A percentile compares a stretch with the other conserved stretches of the same genome.
These are phyloP conservation scores for Linurgus olivaceus DNA, from an alignment of 2,797 vertebrate species.

Conservation along the genomic window DNA sequence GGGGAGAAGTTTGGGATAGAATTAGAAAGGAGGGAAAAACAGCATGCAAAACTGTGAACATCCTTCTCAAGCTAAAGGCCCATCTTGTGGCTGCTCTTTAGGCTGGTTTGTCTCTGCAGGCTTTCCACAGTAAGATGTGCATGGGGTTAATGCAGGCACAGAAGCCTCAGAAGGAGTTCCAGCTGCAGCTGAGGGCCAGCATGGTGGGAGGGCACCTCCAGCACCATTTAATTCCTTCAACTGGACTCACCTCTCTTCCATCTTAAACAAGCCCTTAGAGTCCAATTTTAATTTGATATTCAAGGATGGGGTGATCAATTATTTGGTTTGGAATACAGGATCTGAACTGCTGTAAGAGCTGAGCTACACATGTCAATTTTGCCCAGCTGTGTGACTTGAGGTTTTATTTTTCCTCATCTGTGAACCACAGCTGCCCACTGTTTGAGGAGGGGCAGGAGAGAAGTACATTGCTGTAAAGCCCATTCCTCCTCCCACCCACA, in stretches of 20 bases:
- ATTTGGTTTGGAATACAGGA: not conserved
- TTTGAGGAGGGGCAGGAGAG: not conserved
- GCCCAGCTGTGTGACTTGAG: not conserved
- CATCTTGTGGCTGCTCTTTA: not conserved
- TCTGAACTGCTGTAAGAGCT: not conserved
- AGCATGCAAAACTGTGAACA: not conserved
- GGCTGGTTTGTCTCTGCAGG: not conserved
- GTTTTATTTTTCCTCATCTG: not conserved
- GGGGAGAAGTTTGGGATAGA: not conserved
- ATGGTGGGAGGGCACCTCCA: not conserved
- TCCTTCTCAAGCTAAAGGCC: not conserved
- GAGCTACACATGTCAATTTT: not conserved
- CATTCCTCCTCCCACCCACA: not conserved
- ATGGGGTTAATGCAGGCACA: not conserved
- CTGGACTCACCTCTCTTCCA: not conserved
- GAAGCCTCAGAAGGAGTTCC: not conserved
- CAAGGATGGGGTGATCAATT: not conserved
- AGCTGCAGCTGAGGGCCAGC: not conserved
- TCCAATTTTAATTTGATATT: not conserved
- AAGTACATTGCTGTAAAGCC: not conserved
- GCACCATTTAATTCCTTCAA: not conserved
- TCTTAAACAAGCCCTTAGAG: not conserved
- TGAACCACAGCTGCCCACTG: not conserved
- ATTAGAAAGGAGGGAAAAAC: not conserved
- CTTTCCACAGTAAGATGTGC: rapidly evolving